Evolutionary conservation across 37 sponge, comb jelly and placozoan species (phyloP), one percentile per base, ranked within the genome.

Genomic region (Oscarella lobularis): DNA sequence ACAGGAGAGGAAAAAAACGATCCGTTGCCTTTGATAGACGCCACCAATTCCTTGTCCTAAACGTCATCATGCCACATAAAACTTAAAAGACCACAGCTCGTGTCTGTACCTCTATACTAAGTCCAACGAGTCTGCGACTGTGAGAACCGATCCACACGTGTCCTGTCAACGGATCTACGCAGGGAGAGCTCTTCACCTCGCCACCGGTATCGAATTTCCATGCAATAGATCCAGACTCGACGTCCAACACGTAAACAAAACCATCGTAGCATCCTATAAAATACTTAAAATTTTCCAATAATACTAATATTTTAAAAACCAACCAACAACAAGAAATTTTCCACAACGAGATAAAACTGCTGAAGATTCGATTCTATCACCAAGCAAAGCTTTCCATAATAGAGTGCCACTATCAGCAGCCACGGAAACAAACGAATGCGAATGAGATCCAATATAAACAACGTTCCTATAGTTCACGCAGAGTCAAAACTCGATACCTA

Each of bases 101-200:
- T 41, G 39, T 37, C 76, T 72, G 35, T 37, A 91, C 92, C 72
- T 80, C 31, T 5, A 91, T 38, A 48, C 85, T 67, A 2, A 95
- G n/a, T 2, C 81, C 84, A 74, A 88, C 85, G 29, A 95, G 36
- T 74, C 85, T 80, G 27, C 77, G 82, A 69, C 86, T 87, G 77
- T 95, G 95, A 65, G 95, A 88, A 3, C 95, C 92, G 41, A 85
- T 60, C 95, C 95, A 95, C 1, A 91, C 73, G 5, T 67, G 48
- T 30, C 92, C 92, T 41, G 88, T 88, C 67, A 40, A 6, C 4
- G 82, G 73, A 41, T 95, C 91, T 48, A 73, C 78, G 39, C 77
- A 80, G 27, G 95, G 92, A 2, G 95, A 91, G 67, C 81, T 78
- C 78, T 91, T 95, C 55, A 95, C 75, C 3, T 88, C 84, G 35